phyloP scores from a whole-genome alignment of 1,140 invertebrate species.

The Drosophila mojavensis region DNA sequence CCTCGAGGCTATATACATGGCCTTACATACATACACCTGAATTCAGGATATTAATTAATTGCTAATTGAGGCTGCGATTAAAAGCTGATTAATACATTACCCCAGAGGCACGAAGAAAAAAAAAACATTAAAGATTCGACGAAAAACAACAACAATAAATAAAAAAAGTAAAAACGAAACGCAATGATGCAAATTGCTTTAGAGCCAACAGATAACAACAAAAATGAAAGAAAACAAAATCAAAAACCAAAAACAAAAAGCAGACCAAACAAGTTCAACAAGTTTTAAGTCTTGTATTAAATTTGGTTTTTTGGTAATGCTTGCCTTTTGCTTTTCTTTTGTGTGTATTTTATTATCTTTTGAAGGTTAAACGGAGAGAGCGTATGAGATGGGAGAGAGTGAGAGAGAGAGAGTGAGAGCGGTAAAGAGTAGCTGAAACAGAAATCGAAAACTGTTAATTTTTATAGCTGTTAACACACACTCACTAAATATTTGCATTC shows the following conservation, averaged over 20 bases:
- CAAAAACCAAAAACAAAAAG: conserved; percentile 22
- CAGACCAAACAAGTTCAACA: conserved; percentile 69
- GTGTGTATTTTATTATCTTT: conserved; percentile 44
- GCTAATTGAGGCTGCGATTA: conserved; percentile 25
- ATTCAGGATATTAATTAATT: conserved; percentile 46
- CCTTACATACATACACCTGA: background rate
- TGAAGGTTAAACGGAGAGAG: conserved; percentile 60
- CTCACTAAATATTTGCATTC: conserved; percentile 67
- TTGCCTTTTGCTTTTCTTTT: conserved; percentile 43
- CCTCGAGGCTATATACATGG: conserved; percentile 38
- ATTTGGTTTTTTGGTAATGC: conserved; percentile 37
- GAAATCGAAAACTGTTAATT: conserved; percentile 73
- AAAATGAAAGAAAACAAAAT: conserved; percentile 1
- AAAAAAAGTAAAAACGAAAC: conserved; percentile 29
- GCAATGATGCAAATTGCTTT: conserved; percentile 56
- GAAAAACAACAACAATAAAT: conserved; percentile 1
- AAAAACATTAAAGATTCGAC: background rate
- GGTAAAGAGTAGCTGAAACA: conserved; percentile 17
- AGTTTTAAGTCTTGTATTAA: conserved; percentile 55
- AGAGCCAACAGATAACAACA: conserved; percentile 14
- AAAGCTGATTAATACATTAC: conserved; percentile 16
- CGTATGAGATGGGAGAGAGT: conserved; percentile 21
- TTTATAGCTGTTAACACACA: conserved; percentile 59
- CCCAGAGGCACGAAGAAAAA: background rate
- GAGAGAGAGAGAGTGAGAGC: conserved; percentile 21